phyloP scores from a whole-genome alignment of 2,113 vertebrate genomes.

The Sapayoa aenigma region DNA sequence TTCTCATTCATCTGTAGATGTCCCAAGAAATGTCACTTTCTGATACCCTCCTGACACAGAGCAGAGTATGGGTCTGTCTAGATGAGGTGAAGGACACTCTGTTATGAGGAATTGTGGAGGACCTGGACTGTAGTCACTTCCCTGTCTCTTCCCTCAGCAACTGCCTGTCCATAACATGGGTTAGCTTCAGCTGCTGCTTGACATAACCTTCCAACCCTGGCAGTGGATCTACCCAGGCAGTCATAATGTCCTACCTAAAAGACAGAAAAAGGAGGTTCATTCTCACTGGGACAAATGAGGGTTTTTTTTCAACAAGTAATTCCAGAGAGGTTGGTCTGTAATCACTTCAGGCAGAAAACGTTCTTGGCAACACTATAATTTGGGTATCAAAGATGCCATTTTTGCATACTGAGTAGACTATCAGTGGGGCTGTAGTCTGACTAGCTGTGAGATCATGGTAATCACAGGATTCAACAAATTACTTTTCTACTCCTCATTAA shows the following conservation, averaged over 20 bases:
- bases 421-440: not conserved
- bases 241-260: not conserved
- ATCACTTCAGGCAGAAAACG: not conserved
- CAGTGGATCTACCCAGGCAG: not conserved
- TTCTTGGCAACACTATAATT: not conserved
- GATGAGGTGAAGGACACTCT: not conserved
- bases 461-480: slow-evolving; percentile 18
- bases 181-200: not conserved
- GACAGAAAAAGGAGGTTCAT: not conserved
- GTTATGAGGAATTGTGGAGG: not conserved
- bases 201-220: not conserved
- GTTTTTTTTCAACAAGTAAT: not conserved
- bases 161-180: not conserved
- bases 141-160: not conserved
- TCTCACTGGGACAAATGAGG: not conserved
- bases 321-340: not conserved
- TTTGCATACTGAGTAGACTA: not conserved
- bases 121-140: not conserved
- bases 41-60: not conserved
- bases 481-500: slow-evolving; percentile 26
- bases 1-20: not conserved
- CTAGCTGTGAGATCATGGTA: not conserved
- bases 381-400: not conserved
- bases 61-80: not conserved
- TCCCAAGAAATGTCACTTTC: not conserved